Evolutionary conservation across 1,140 invertebrate species (phyloP).

Genomic region (Vanessa atalanta): DNA sequence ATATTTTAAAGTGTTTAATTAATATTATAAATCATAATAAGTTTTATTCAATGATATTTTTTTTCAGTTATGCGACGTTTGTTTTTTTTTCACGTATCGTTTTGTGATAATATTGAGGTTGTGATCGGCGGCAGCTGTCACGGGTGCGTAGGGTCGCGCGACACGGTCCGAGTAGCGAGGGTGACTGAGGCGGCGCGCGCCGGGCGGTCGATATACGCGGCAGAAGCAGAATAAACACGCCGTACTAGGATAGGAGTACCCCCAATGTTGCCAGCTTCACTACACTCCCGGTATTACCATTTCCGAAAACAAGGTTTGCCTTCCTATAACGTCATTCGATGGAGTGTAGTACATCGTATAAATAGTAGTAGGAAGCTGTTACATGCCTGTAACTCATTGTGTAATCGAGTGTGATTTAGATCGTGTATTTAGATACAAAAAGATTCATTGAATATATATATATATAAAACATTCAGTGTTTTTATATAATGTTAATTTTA

Average conservation of each 20-base stretch:
- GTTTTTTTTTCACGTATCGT: constrained; percentile 54
- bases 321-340: constrained; percentile 41
- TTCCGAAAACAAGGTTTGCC: constrained; percentile 55
- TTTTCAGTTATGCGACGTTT: constrained; percentile 1
- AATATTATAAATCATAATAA: background rate
- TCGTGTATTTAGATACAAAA: too few relatives aligned
- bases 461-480: too few relatives aligned
- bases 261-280: constrained; percentile 57
- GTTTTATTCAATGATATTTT: background rate
- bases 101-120: constrained; percentile 50
- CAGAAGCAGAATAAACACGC: constrained; percentile 78
- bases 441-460: too few relatives aligned
- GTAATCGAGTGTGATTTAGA: too few relatives aligned
- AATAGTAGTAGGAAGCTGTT: constrained; percentile 14
- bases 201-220: constrained; percentile 75
- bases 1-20: background rate
- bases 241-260: constrained; percentile 66
- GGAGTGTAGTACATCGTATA: constrained; percentile 17
- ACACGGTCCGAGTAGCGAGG: constrained; percentile 45
- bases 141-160: constrained; percentile 51
- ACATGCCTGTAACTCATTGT: background rate
- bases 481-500: too few relatives aligned
- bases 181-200: constrained; percentile 72
- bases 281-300: constrained; percentile 16
- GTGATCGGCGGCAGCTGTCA: constrained; percentile 55